These are phyloP conservation scores for Atrina japonica DNA, from an alignment of 2,888 invertebrate species.

Conservation along the genomic window DNA sequence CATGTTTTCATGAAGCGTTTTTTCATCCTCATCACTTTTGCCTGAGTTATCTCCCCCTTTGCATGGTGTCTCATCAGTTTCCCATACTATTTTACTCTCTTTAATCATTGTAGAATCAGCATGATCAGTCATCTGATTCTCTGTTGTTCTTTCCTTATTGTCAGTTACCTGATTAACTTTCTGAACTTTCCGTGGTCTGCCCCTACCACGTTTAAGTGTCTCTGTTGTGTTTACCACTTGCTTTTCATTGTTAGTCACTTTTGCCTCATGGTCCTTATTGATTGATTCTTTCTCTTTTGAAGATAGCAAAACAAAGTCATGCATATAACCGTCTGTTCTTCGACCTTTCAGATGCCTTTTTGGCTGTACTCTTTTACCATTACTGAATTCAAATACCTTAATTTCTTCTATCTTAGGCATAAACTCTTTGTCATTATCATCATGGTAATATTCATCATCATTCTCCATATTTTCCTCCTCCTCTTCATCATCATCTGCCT, in stretches of 20 bases:
- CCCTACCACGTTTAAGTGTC: constrained; percentile 49
- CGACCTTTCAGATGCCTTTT: constrained; percentile 59
- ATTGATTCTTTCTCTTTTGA: constrained; percentile 11
- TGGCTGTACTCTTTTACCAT: constrained; percentile 52
- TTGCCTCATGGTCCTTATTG: constrained; percentile 12
- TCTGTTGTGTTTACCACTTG: neutral
- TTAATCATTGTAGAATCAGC: no score
- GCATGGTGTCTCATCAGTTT: no score
- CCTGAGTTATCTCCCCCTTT: neutral
- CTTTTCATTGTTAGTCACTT: constrained; percentile 12
- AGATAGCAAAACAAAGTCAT: constrained; percentile 35
- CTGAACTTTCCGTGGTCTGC: constrained; percentile 48
- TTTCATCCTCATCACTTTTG: neutral
- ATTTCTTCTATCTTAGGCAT: constrained; percentile 38
- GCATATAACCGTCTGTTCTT: constrained; percentile 54
- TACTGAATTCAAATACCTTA: neutral
- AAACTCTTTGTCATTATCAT: constrained; percentile 48
- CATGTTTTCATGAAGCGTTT: neutral
- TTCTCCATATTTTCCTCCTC: constrained; percentile 16
- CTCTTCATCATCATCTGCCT: constrained; percentile 22
- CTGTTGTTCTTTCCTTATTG: no score
- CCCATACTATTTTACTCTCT: no score
- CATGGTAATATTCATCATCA: constrained; percentile 24
- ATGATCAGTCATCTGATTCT: no score
- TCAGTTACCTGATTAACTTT: no score